Conservation (phyloP, 1,140 invertebrate genomes). For the Chionoecetes opilio region DNA sequence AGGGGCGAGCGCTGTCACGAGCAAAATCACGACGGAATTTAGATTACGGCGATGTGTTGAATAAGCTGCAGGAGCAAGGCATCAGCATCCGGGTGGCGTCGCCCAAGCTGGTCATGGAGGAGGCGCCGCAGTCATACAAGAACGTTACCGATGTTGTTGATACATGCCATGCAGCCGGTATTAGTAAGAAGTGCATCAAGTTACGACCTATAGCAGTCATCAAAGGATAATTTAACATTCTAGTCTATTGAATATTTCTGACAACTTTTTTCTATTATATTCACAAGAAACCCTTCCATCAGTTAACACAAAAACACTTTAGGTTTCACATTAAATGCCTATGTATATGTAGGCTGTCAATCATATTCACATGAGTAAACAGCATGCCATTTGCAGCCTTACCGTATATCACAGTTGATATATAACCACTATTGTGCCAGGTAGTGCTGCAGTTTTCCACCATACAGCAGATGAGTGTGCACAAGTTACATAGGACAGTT, state of each 20-base stretch:
- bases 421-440: too few relatives aligned
- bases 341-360: neutral
- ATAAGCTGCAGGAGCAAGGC: conserved; percentile 94
- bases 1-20: conserved; percentile 98
- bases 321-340: neutral
- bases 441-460: too few relatives aligned
- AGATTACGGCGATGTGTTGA: conserved; percentile 95
- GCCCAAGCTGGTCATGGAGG: conserved; percentile 99
- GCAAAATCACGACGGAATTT: conserved; percentile 98
- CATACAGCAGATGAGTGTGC: too few relatives aligned
- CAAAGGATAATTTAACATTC: conserved; percentile 88
- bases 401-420: too few relatives aligned
- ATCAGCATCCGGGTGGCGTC: conserved; percentile 99
- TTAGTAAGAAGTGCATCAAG: conserved; percentile 99
- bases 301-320: neutral
- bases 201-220: conserved; percentile 99
- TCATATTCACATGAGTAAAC: neutral
- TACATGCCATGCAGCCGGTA: conserved; percentile 98
- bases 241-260: neutral
- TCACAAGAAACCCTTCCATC: neutral
- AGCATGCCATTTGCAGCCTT: too few relatives aligned
- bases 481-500: too few relatives aligned
- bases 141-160: conserved; percentile 99
- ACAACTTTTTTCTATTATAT: neutral
- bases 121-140: conserved; percentile 99